Conservation (phyloP, 1,140 invertebrate species). For the Drosophila kanapiae region DNA sequence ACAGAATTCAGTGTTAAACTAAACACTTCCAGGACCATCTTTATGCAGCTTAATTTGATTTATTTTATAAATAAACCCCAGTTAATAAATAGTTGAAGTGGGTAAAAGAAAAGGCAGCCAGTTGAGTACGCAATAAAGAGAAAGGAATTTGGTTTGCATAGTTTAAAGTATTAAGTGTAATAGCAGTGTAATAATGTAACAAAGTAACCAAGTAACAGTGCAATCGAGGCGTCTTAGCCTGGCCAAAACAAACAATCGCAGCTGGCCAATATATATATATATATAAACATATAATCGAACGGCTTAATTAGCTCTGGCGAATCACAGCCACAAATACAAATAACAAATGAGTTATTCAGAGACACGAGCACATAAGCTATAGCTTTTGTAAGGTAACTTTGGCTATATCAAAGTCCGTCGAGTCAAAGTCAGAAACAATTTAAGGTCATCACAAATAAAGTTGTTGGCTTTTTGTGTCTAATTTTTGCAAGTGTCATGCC, state of each 20-base stretch:
- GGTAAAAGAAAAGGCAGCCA: background rate
- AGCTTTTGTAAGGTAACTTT: slow-evolving; percentile 13
- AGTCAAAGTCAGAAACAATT: slow-evolving; percentile 78
- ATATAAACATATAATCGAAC: slow-evolving; percentile 39
- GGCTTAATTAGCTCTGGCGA: slow-evolving; percentile 73
- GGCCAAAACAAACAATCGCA: slow-evolving; percentile 38
- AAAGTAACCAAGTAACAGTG: slow-evolving; percentile 21
- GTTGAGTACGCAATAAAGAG: slow-evolving; percentile 18
- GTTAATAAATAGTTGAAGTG: background rate
- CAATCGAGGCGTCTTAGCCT: slow-evolving; percentile 27
- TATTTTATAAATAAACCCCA: no score
- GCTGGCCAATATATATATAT: slow-evolving; percentile 23
- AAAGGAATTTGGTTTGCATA: slow-evolving; percentile 25
- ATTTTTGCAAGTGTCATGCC: slow-evolving; percentile 51
- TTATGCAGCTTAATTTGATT: no score
- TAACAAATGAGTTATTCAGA: slow-evolving; percentile 25
- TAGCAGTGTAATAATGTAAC: slow-evolving; percentile 11
- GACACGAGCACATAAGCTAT: slow-evolving; percentile 19
- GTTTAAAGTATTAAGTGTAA: slow-evolving; percentile 13
- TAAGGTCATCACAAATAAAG: slow-evolving; percentile 68
- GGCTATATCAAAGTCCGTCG: slow-evolving; percentile 41
- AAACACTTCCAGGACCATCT: no score
- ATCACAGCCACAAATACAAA: slow-evolving; percentile 2
- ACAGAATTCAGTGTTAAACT: no score
- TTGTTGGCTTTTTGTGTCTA: slow-evolving; percentile 21